Base-by-base conservation (phyloP, 2,797 vertebrate genomes). In the Enteromius afrohamiltoni region DNA sequence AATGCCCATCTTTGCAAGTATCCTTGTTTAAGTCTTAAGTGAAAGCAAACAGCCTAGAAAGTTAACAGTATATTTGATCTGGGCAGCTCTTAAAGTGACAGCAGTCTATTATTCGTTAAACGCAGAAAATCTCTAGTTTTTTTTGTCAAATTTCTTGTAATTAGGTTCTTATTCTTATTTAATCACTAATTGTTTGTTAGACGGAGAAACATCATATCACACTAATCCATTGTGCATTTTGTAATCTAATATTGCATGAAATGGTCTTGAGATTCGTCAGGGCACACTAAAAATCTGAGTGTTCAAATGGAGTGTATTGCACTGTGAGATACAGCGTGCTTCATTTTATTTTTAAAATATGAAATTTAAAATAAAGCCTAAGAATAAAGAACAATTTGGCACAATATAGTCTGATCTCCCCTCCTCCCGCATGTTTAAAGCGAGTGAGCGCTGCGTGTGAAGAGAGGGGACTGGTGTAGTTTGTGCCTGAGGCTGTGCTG, bases 401-500 rank as follows among this genome's bases (percentile, higher is more conserved):
- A 49, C 26, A 68, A 6, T 19, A 19, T n/a, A 40, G 13, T 16
- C 42, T 37, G 5, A 87, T 90, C 45, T 88, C 85, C 83, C 89
- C 86, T 89, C 91, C 90, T 89, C 90, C 92, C 89, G 89, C 86
- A 88, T 90, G 91, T 91, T 84, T 78, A 19, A 69, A 77, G 74
- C 19, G 81, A 49, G 89, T 89, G 89, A 90, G 87, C 86, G 86
- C 89, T 88, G 91, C 89, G 90, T 87, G 88, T 85, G 79, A 85
- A 64, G 88, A 91, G 86, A 85, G 88, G 85, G 83, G 88, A 86
- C 83, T 77, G 67, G 83, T 84, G 81, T 73, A 31, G 70, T 83
- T 83, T 83, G 70, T 78, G 92, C 93, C 93, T 65, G 80, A 89
- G 93, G 93, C 92, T 55, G 83, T 92, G 86, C 88, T 84, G 86